These are phyloP conservation scores for Drosophila bocki DNA, from an alignment of 1,140 invertebrate species.

Conservation along the genomic window DNA sequence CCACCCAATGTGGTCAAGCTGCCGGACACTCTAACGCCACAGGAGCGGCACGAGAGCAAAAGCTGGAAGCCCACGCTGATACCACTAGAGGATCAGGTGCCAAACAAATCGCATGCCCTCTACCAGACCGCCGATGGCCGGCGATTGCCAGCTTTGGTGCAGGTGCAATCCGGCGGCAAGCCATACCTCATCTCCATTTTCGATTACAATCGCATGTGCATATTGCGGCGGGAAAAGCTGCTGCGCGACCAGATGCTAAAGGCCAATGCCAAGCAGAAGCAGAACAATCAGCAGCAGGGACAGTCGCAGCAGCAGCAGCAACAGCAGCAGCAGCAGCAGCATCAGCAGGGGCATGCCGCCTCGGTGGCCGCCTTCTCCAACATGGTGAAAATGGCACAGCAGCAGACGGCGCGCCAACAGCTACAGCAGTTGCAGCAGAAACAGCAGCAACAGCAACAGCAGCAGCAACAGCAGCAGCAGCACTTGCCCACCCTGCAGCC, in stretches of 20 bases:
- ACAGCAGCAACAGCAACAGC: constrained; percentile 22
- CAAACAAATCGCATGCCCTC: constrained; percentile 85
- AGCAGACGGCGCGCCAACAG: constrained; percentile 48
- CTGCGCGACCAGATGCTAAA: constrained; percentile 87
- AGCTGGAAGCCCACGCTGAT: constrained; percentile 90
- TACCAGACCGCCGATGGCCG: constrained; percentile 87
- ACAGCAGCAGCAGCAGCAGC: constrained; percentile 32
- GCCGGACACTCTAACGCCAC: constrained; percentile 73
- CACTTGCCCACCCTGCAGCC: constrained; percentile 53
- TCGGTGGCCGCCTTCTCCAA: constrained; percentile 5
- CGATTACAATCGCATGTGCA: constrained; percentile 90
- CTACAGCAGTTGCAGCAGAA: constrained; percentile 48
- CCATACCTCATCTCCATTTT: constrained; percentile 89
- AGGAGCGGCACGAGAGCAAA: constrained; percentile 85
- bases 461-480: constrained; percentile 18
- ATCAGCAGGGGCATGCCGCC: constrained; percentile 11
- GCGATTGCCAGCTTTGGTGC: constrained; percentile 86
- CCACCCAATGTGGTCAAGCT: constrained; percentile 78
- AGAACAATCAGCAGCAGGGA: constrained; percentile 43
- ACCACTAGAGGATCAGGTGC: constrained; percentile 87
- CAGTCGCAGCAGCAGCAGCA: constrained; percentile 41
- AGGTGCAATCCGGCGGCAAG: constrained; percentile 88
- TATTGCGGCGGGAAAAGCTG: constrained; percentile 88
- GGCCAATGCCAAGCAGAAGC: constrained; percentile 65
- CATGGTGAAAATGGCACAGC: constrained; percentile 43